Percentiles rank a stretch among this genome's conserved stretches.
Evolutionary conservation across 2,113 vertebrate species (phyloP).

Genomic region (Onychostoma macrolepis): DNA sequence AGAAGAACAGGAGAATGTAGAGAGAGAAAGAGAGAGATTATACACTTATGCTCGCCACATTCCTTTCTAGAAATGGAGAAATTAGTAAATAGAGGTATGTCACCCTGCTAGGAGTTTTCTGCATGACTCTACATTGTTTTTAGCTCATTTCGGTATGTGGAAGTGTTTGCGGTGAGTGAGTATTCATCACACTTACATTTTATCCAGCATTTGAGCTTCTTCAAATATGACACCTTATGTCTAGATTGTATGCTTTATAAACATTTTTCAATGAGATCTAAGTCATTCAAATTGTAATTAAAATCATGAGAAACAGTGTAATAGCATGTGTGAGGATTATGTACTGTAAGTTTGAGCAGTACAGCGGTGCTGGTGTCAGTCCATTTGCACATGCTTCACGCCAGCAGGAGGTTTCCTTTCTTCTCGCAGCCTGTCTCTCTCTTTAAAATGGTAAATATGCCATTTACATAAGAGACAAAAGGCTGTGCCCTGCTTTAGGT

Average conservation of each 20-base stretch:
- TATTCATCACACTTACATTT: not conserved
- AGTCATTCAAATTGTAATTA: not conserved
- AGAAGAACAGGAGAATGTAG: not conserved
- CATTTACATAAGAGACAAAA: conserved; percentile 46
- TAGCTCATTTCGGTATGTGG: not conserved
- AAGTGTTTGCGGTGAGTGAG: conserved; percentile 2
- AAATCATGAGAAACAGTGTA: not conserved
- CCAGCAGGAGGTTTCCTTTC: conserved; percentile 47
- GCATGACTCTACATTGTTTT: conserved; percentile 16
- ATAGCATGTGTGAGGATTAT: not conserved
- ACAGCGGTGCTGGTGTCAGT: conserved; percentile 10
- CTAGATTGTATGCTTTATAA: not conserved
- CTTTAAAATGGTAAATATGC: conserved; percentile 57
- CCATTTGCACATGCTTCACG: conserved; percentile 52
- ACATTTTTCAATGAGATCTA: not conserved
- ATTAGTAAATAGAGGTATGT: conserved; percentile 48
- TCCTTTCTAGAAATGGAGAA: conserved; percentile 41
- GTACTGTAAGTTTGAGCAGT: not conserved
- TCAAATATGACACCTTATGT: not conserved
- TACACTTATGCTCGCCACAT: conserved; percentile 30
- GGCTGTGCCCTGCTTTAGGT: not conserved
- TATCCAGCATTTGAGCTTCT: not conserved
- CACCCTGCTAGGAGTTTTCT: conserved; percentile 35
- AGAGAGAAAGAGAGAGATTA: conserved; percentile 35
- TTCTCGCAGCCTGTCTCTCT: conserved; percentile 41